phyloP scores from a whole-genome alignment of 2,888 invertebrate species.

The Thysanoteuthis rhombus region DNA sequence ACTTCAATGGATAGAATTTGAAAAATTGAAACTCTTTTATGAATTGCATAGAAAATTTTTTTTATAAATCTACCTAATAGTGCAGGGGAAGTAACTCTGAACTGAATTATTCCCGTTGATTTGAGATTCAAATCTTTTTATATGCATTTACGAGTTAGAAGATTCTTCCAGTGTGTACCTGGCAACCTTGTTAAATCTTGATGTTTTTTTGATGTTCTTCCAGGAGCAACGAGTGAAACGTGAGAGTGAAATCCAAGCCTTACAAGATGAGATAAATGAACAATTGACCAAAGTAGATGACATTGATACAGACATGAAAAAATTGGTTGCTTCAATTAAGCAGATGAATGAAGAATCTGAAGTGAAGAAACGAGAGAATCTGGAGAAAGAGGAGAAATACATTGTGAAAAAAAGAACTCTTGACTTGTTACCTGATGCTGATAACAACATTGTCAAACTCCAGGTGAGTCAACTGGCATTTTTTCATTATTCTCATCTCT shows the following conservation, averaged over 20 bases:
- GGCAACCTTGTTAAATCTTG: neutral
- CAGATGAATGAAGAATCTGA: constrained; percentile 64
- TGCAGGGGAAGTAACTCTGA: no score
- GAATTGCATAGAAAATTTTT: no score
- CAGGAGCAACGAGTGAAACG: constrained; percentile 63
- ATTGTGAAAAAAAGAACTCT: constrained; percentile 71
- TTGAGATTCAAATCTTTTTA: no score
- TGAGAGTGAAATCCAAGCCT: constrained; percentile 61
- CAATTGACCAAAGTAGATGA: constrained; percentile 58
- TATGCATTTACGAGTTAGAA: no score
- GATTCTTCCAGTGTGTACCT: no score
- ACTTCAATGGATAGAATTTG: no score
- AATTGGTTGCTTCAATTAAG: constrained; percentile 60
- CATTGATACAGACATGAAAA: constrained; percentile 60
- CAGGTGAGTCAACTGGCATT: neutral
- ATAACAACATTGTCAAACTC: constrained; percentile 65
- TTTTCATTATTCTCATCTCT: neutral
- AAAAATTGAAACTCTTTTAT: no score
- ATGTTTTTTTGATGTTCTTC: constrained; percentile 16
- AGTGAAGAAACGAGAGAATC: constrained; percentile 67
- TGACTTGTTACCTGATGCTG: constrained; percentile 75
- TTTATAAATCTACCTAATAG: no score
- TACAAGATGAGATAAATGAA: constrained; percentile 58
- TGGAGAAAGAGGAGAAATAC: constrained; percentile 62
- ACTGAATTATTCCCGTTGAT: no score